Evolutionary conservation across 1,140 invertebrate genomes (phyloP).

Genomic region (Laodelphax striatellus): DNA sequence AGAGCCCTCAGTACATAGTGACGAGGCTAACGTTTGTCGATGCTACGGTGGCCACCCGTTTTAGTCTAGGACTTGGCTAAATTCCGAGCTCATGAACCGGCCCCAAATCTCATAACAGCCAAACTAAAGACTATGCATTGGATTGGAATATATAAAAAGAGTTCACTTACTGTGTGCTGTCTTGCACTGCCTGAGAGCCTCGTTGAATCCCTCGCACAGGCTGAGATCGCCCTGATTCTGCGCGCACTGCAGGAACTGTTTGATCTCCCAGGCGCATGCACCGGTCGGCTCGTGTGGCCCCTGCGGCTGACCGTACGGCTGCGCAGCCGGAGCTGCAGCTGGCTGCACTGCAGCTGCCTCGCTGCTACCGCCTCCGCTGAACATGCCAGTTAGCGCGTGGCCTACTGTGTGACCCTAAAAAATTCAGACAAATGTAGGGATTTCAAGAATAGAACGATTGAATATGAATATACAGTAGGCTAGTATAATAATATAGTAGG

Average conservation of each 20-base stretch:
- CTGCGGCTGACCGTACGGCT: slow-evolving; percentile 31
- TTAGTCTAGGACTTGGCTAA: too few relatives aligned
- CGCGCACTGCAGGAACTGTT: slow-evolving; percentile 81
- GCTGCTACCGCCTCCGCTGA: slow-evolving; percentile 53
- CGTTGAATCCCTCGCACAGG: slow-evolving; percentile 86
- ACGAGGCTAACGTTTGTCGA: too few relatives aligned
- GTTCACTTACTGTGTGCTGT: slow-evolving; percentile 32
- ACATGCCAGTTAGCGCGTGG: slow-evolving; percentile 70
- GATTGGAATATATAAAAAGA: too few relatives aligned
- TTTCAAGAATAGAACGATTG: too few relatives aligned
- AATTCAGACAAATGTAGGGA: background rate
- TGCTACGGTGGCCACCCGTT: too few relatives aligned
- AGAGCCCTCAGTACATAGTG: too few relatives aligned
- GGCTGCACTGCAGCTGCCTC: slow-evolving; percentile 25
- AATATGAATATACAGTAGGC: too few relatives aligned
- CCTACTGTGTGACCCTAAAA: slow-evolving; percentile 70
- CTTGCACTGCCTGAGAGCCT: slow-evolving; percentile 85
- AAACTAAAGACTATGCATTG: too few relatives aligned
- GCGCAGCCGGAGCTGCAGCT: slow-evolving; percentile 17
- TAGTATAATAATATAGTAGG: too few relatives aligned
- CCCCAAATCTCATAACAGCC: too few relatives aligned
- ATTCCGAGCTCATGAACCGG: too few relatives aligned
- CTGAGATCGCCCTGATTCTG: slow-evolving; percentile 70
- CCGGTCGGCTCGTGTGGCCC: slow-evolving; percentile 39
- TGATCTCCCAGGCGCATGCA: slow-evolving; percentile 77